Evolutionary conservation across 1,140 invertebrate genomes (phyloP), one percentile per base, ranked within the genome.

Genomic region (Thalassaphorura encarpata): DNA sequence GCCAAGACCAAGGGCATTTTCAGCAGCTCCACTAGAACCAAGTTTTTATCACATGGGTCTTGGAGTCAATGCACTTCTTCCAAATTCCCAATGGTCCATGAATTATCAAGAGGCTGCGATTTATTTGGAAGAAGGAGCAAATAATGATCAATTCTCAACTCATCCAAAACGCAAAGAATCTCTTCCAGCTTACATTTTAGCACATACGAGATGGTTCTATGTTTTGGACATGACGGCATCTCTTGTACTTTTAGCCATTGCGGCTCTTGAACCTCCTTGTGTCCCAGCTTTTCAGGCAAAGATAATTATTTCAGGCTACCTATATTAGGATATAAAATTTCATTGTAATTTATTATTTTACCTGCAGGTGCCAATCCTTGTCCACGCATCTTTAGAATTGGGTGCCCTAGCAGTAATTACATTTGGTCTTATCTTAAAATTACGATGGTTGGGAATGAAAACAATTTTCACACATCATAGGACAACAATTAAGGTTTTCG

Each of bases 61-160:
- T 31, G 19, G 52, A 56, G 56, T 52, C 15, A 52, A 55, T 31
- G 45, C 26, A 21, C n/a, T n/a, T n/a, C n/a, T n/a, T n/a, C n/a
- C n/a, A n/a, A n/a, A n/a, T n/a, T n/a, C n/a, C n/a, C 57, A 65
- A 55, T 91, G 87, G 87, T 82, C 87, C 68, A 85, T 89, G 80
- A 91, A 90, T 71, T 92, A 90, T 71, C 84, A 89, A 67, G 89
- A 92, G 69, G 59, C 59, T 11, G 57, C 59, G 1, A 65, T 65
- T 49, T 65, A 56, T 45, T 26, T 65, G 15, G 63, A 65, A 49
- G 89, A 94, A 81, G 89, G 89, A 13, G 78, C 81, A 71, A 91
- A 93, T 67, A 94, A 94, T 75, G 89, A 92, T 71, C 92, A 92
- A 70, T 93, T 91, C 69, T 84, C 87, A 67, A 88, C 86, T 4